phyloP scores from a whole-genome alignment of 2,113 vertebrate genomes.

The Hemiprocne comata region DNA sequence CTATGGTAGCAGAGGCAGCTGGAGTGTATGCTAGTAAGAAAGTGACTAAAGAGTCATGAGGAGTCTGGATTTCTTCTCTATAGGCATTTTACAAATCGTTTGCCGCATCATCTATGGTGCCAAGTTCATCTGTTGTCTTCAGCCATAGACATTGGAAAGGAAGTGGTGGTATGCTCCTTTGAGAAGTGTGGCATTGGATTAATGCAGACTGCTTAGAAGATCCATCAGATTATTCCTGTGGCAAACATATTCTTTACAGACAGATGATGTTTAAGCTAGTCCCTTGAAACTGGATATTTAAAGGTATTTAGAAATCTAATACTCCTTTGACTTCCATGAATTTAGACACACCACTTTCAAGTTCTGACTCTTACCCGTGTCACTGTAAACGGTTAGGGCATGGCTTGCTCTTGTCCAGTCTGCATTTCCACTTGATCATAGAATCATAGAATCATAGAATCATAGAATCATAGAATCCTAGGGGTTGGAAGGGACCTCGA shows the following conservation, averaged over 20 bases:
- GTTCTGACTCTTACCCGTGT: neutral
- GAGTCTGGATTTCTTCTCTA: neutral
- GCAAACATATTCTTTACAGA: neutral
- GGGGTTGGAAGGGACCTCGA: too few relatives aligned
- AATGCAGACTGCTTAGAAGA: neutral
- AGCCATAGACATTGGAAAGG: neutral
- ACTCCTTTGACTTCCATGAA: neutral
- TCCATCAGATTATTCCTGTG: neutral
- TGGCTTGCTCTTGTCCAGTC: neutral
- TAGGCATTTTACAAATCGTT: neutral
- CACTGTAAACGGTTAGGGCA: neutral
- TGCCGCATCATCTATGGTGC: accelerated
- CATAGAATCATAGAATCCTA: too few relatives aligned
- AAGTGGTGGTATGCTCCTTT: neutral
- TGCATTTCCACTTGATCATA: neutral
- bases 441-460: too few relatives aligned
- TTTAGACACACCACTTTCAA: neutral
- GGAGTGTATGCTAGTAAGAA: neutral
- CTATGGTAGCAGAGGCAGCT: neutral
- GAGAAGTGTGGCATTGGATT: neutral
- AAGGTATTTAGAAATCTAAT: neutral
- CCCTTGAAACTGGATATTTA: neutral
- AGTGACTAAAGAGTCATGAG: neutral
- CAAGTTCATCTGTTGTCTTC: neutral
- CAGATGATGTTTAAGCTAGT: neutral